A percentile compares a stretch with the other conserved stretches of the same genome.
These are phyloP conservation scores for Pyrocoelia pectoralis DNA, from an alignment of 2,888 invertebrate genomes.

Conservation along the genomic window DNA sequence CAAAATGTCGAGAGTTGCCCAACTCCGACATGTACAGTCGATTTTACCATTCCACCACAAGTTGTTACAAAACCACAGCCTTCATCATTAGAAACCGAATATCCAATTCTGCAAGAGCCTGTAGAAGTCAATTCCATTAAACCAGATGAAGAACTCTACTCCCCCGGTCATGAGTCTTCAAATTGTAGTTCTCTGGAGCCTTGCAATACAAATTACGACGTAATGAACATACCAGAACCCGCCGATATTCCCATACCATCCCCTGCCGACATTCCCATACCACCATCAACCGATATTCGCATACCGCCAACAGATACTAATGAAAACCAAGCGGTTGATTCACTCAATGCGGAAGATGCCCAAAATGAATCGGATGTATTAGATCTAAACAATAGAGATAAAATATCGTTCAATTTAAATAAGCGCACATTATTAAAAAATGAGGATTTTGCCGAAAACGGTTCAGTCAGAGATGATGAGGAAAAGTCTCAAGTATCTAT, in stretches of 20 bases:
- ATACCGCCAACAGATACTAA: conserved; percentile 10
- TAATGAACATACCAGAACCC: conserved; percentile 3
- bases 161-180: not conserved
- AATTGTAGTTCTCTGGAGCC: not conserved
- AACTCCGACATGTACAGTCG: not conserved
- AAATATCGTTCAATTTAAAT: conserved; percentile 7
- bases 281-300: not conserved
- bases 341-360: conserved; percentile 10
- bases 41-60: not conserved
- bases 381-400: not conserved
- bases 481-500: not conserved
- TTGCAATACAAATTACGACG: not conserved
- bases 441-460: not conserved
- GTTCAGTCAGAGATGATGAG: not conserved
- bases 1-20: not conserved
- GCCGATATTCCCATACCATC: not conserved
- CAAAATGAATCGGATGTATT: not conserved
- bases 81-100: not conserved
- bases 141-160: not conserved
- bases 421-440: not conserved
- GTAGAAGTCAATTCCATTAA: not conserved
- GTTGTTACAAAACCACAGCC: not conserved
- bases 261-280: not conserved
- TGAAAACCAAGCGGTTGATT: no score
- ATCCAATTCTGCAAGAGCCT: not conserved